Evolutionary conservation across 2,888 invertebrate genomes (phyloP).

Genomic region (Drosophila mulleri): DNA sequence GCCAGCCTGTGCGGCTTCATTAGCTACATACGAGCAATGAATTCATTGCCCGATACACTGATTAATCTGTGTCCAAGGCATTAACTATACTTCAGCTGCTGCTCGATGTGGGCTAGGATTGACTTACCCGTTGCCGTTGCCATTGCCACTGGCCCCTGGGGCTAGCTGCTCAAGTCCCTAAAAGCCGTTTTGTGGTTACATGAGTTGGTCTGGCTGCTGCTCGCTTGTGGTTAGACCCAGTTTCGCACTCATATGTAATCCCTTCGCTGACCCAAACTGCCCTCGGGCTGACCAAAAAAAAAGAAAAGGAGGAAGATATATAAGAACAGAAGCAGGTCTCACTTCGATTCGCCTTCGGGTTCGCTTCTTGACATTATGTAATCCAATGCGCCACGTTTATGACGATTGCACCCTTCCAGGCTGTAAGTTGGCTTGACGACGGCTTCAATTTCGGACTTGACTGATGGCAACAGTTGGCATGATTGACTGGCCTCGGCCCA

Average conservation of each 20-base stretch:
- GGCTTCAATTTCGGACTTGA: slow-evolving; percentile 65
- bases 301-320: neutral
- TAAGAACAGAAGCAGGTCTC: neutral
- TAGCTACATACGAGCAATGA: slow-evolving; percentile 40
- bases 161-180: slow-evolving; percentile 25
- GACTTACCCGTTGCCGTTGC: slow-evolving; percentile 25
- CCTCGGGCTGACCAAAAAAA: slow-evolving; percentile 43
- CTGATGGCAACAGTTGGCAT: slow-evolving; percentile 75
- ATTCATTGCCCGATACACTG: slow-evolving; percentile 53
- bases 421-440: slow-evolving; percentile 38
- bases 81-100: slow-evolving; percentile 47
- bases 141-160: slow-evolving; percentile 17
- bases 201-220: slow-evolving; percentile 21
- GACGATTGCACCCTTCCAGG: slow-evolving; percentile 39
- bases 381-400: slow-evolving; percentile 61
- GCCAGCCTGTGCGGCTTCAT: slow-evolving; percentile 24
- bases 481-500: slow-evolving; percentile 60
- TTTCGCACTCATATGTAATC: slow-evolving; percentile 51
- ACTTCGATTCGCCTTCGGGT: slow-evolving; percentile 11
- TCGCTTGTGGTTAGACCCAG: slow-evolving; percentile 56
- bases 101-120: neutral
- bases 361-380: slow-evolving; percentile 55
- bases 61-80: slow-evolving; percentile 80
- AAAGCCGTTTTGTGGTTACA: slow-evolving; percentile 70
- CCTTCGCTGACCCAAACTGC: slow-evolving; percentile 63